Conservation (phyloP, 2,797 vertebrate genomes). For the Enteromius trimaculatus region DNA sequence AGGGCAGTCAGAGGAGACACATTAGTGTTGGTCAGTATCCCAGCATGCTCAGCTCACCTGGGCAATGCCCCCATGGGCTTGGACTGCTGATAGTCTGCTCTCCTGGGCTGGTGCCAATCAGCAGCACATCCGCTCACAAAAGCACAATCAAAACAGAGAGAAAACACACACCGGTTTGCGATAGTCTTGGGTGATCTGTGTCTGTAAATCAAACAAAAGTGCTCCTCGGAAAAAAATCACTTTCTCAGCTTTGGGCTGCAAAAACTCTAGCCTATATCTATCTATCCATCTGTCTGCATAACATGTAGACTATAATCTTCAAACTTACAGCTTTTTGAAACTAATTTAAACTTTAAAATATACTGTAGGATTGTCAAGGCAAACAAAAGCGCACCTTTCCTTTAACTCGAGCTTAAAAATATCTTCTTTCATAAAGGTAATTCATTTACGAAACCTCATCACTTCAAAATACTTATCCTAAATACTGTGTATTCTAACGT, state of each 20-base stretch:
- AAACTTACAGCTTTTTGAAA: neutral
- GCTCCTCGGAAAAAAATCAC: conserved; percentile 17
- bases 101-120: conserved; percentile 54
- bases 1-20: conserved; percentile 61
- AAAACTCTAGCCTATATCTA: neutral
- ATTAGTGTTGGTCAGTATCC: conserved; percentile 65
- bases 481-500: neutral
- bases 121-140: conserved; percentile 47
- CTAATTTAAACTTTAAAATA: neutral
- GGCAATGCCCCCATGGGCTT: conserved; percentile 56
- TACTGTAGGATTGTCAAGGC: neutral
- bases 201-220: conserved; percentile 44
- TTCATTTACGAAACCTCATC: conserved; percentile 13
- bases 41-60: conserved; percentile 60
- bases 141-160: conserved; percentile 32
- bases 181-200: conserved; percentile 1
- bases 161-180: conserved; percentile 12
- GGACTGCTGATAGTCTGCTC: conserved; percentile 49
- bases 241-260: neutral
- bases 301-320: neutral
- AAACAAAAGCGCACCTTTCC: neutral
- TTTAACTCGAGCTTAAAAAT: conserved; percentile 17
- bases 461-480: conserved; percentile 2
- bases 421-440: conserved; percentile 23
- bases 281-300: neutral